Percentiles rank a stretch among this genome's conserved stretches.
Conservation (phyloP, 2,888 invertebrate species). For the Lithosia quadra region DNA sequence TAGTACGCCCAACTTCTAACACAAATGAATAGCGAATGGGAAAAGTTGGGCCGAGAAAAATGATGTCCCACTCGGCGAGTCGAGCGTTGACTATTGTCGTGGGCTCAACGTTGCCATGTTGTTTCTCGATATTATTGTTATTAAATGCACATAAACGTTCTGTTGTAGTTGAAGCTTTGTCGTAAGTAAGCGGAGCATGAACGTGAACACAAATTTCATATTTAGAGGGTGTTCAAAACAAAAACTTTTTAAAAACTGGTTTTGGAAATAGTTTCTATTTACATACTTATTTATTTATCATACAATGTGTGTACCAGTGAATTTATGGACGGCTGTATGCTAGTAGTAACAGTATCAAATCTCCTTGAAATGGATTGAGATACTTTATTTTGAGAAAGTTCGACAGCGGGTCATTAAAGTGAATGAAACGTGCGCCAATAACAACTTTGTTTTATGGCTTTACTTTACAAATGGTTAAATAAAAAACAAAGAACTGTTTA, state of each 20-base stretch:
- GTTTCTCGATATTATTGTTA: slow-evolving; percentile 78
- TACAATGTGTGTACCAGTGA: background rate
- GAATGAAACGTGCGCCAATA: slow-evolving; percentile 82
- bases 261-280: slow-evolving; percentile 7
- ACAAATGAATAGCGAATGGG: slow-evolving; percentile 87
- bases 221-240: slow-evolving; percentile 36
- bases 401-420: slow-evolving; percentile 78
- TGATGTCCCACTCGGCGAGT: slow-evolving; percentile 80
- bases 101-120: slow-evolving; percentile 64
- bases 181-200: slow-evolving; percentile 36
- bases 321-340: slow-evolving; percentile 3
- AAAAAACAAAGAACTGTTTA: slow-evolving; percentile 76
- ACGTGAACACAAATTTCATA: slow-evolving; percentile 34
- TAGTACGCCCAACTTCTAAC: slow-evolving; percentile 84
- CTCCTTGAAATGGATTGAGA: slow-evolving; percentile 42
- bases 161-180: slow-evolving; percentile 54
- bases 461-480: slow-evolving; percentile 80
- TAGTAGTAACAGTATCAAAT: background rate
- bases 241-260: slow-evolving; percentile 41
- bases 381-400: slow-evolving; percentile 79
- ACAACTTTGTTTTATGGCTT: slow-evolving; percentile 82
- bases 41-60: slow-evolving; percentile 85
- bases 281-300: too few species aligned
- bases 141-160: slow-evolving; percentile 72
- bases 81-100: slow-evolving; percentile 70